phyloP scores from a whole-genome alignment of 1,140 invertebrate species.

The Dreissena polymorpha region DNA sequence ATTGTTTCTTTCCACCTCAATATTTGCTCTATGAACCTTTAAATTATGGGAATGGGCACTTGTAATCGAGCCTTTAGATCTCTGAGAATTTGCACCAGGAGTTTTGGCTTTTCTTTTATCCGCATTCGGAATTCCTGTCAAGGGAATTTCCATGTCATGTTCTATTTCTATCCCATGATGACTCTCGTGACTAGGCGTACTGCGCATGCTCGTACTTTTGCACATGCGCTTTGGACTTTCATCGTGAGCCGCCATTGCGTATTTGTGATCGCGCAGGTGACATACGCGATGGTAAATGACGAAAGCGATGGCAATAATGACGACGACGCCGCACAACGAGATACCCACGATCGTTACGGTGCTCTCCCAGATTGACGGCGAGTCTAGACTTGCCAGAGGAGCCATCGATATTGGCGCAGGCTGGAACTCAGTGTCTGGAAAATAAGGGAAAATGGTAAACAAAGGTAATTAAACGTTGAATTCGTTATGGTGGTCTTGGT shows the following conservation, averaged over 20 bases:
- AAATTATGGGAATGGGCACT: constrained; percentile 59
- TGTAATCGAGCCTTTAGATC: constrained; percentile 59
- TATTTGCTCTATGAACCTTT: constrained; percentile 60
- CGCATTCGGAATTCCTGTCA: constrained; percentile 58
- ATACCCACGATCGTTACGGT: constrained; percentile 72
- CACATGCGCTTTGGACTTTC: constrained; percentile 69
- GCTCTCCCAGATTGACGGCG: constrained; percentile 65
- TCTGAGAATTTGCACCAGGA: constrained; percentile 27
- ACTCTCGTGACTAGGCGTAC: constrained; percentile 66
- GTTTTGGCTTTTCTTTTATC: constrained; percentile 50
- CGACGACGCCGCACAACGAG: constrained; percentile 65
- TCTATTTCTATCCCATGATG: constrained; percentile 69
- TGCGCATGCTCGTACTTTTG: constrained; percentile 68
- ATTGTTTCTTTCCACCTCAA: constrained; percentile 58
- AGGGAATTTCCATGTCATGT: constrained; percentile 72
- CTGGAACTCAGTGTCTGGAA: constrained; percentile 35
- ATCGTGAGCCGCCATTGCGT: constrained; percentile 67
- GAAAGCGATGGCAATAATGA: constrained; percentile 65
- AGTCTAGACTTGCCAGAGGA: constrained; percentile 13
- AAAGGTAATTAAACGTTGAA: neutral
- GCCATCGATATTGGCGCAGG: constrained; percentile 1
- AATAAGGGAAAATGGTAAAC: constrained; percentile 5
- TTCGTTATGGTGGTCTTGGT: no score
- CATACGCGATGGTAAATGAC: constrained; percentile 68
- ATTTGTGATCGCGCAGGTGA: constrained; percentile 66